Percentiles rank a stretch among this genome's conserved stretches.
Evolutionary conservation across 2,113 vertebrate species (phyloP).

Genomic region (Labeo rohita): DNA sequence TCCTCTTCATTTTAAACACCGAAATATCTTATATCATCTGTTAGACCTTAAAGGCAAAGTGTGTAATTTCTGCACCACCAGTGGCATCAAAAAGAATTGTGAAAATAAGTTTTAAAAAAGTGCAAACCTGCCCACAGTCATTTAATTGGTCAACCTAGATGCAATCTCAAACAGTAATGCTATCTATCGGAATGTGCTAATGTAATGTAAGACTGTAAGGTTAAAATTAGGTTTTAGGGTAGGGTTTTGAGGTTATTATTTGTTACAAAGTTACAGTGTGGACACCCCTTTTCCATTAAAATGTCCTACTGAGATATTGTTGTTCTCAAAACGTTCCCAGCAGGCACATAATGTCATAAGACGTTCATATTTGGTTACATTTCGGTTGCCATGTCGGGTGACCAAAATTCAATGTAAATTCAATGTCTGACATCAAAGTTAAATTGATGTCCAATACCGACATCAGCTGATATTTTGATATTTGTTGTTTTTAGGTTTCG

Average conservation of each 20-base stretch:
- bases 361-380: no score
- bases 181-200: not conserved
- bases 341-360: no score
- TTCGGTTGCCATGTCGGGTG: no score
- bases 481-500: no score
- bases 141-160: no score
- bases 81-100: not conserved
- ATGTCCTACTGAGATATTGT: not conserved
- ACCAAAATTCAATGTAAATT: no score
- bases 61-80: not conserved
- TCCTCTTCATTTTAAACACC: conserved; percentile 55
- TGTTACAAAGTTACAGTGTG: no score
- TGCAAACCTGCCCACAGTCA: not conserved
- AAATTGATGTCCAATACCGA: no score
- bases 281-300: not conserved
- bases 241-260: not conserved
- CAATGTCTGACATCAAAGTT: no score
- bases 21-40: not conserved
- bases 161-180: not conserved
- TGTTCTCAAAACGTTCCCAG: not conserved
- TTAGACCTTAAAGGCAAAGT: not conserved
- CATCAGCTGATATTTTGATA: no score
- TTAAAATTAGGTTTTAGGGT: not conserved
- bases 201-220: not conserved
- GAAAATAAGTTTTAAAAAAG: not conserved